phyloP scores from a whole-genome alignment of 2,113 vertebrate genomes.

The Vicugna pacos region DNA sequence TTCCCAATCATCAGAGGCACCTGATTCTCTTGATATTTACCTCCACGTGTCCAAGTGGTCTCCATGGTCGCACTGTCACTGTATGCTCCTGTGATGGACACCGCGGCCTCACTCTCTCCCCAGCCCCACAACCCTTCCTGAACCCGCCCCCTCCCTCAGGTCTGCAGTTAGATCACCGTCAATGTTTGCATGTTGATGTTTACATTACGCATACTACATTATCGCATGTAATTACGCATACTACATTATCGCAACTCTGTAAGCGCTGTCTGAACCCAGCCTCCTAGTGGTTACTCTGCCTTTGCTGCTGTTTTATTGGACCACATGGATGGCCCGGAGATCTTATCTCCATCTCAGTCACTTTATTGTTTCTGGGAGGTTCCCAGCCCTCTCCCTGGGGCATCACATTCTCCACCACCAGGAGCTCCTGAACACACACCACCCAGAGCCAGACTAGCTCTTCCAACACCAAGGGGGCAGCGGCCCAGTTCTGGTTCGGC shows the following conservation, averaged over 20 bases:
- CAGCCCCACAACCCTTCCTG: background rate
- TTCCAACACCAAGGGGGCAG: background rate
- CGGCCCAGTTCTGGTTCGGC: background rate
- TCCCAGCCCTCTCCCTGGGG: background rate
- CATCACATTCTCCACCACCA: background rate
- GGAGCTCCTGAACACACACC: too few relatives aligned
- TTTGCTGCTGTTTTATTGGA: background rate
- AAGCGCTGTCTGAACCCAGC: background rate
- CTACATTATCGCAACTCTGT: background rate
- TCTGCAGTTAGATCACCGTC: background rate
- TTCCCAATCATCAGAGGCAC: background rate
- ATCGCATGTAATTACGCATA: background rate
- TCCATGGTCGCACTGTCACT: too few relatives aligned
- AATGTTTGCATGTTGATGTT: background rate
- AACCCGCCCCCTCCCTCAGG: too few relatives aligned
- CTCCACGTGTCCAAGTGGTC: background rate
- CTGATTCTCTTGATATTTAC: too few relatives aligned
- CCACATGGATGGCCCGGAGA: background rate
- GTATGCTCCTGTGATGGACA: background rate
- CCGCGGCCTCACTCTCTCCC: fast-evolving
- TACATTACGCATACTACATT: too few relatives aligned
- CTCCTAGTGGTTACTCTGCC: background rate
- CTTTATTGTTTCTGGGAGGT: background rate
- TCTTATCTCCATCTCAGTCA: background rate
- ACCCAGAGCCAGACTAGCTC: too few relatives aligned